These are phyloP conservation scores for Thunnus thynnus DNA, from an alignment of 2,113 vertebrate species.

Conservation along the genomic window DNA sequence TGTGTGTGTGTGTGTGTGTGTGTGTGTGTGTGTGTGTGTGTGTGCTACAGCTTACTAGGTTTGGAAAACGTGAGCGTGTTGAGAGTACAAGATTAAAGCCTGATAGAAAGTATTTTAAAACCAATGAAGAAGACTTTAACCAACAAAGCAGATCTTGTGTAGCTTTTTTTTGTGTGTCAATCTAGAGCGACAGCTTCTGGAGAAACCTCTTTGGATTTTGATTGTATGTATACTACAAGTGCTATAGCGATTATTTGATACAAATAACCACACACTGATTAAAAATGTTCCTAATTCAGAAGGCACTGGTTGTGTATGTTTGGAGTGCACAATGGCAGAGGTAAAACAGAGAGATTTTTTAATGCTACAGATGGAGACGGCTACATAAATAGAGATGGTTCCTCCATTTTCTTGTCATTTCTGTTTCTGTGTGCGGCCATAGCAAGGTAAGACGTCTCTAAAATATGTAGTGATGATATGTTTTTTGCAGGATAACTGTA, in stretches of 20 bases:
- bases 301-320: slow-evolving; percentile 66
- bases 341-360: slow-evolving; percentile 13
- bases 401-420: neutral
- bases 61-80: slow-evolving; percentile 17
- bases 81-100: neutral
- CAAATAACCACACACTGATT: slow-evolving; percentile 19
- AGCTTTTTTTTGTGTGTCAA: neutral
- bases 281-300: slow-evolving; percentile 43
- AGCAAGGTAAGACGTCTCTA: neutral
- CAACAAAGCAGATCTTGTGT: neutral
- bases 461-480: neutral
- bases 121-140: neutral
- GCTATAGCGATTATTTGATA: slow-evolving; percentile 19
- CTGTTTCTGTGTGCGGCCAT: neutral
- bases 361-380: slow-evolving; percentile 41
- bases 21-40: neutral
- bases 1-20: neutral
- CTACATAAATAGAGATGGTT: slow-evolving; percentile 7
- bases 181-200: slow-evolving; percentile 6
- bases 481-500: neutral
- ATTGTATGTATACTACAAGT: neutral
- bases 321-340: slow-evolving; percentile 39
- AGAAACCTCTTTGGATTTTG: slow-evolving; percentile 51
- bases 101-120: slow-evolving; percentile 16
- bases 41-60: slow-evolving; percentile 26